These are phyloP conservation scores for Allacma fusca DNA, from an alignment of 2,888 invertebrate species.

Conservation along the genomic window DNA sequence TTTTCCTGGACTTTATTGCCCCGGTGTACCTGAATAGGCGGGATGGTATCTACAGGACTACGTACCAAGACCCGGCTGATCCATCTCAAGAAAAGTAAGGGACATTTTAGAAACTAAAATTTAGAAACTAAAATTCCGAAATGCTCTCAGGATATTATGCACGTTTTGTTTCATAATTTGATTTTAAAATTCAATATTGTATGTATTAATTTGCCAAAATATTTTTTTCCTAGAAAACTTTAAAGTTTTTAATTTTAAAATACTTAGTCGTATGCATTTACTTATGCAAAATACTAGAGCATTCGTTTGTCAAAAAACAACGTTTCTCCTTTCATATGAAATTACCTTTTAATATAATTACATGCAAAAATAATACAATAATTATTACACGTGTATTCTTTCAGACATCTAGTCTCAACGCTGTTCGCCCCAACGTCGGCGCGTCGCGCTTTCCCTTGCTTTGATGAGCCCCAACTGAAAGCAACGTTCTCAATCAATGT, in stretches of 20 bases:
- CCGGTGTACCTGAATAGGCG: constrained; percentile 48
- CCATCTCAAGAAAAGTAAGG: constrained; percentile 23
- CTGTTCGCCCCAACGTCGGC: constrained; percentile 96
- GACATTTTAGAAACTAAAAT: background rate
- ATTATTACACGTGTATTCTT: too few relatives aligned
- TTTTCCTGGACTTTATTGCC: constrained; percentile 51
- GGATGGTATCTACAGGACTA: constrained; percentile 58
- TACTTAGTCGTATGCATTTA: too few relatives aligned
- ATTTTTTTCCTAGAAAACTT: too few relatives aligned
- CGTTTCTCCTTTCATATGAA: too few relatives aligned
- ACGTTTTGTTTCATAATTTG: too few relatives aligned
- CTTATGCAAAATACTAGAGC: too few relatives aligned
- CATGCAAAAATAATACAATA: too few relatives aligned
- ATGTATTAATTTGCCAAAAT: too few relatives aligned
- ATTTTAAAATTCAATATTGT: too few relatives aligned
- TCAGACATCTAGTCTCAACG: constrained; percentile 67
- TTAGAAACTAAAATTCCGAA: background rate
- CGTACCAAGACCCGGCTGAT: constrained; percentile 52
- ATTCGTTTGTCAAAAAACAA: too few relatives aligned
- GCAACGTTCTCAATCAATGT: constrained; percentile 67
- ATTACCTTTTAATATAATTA: too few relatives aligned
- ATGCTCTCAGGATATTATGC: background rate
- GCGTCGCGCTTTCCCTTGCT: constrained; percentile 90
- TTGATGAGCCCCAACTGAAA: constrained; percentile 91
- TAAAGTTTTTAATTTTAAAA: too few relatives aligned